A percentile compares a stretch with the other conserved stretches of the same genome.
Conservation (phyloP, 2,888 invertebrate species). For the Drosophila sordidula region DNA sequence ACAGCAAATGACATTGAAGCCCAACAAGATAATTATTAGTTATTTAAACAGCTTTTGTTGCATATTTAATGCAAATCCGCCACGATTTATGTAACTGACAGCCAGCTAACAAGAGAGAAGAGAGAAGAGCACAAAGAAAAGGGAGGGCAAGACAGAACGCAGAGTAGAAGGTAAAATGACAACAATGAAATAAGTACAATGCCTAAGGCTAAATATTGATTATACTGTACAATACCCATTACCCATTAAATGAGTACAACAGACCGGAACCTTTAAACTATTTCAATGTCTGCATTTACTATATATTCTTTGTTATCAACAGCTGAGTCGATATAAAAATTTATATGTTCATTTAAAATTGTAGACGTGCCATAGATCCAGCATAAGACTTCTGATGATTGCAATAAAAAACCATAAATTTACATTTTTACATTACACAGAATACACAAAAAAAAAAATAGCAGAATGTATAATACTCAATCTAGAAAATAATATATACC, state of each 20-base stretch:
- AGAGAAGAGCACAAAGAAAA: not conserved
- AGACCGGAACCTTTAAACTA: not conserved
- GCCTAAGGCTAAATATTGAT: constrained; percentile 58
- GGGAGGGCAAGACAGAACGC: not conserved
- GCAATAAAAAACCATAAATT: no score
- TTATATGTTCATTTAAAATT: not conserved
- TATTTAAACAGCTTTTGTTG: constrained; percentile 75
- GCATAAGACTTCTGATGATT: no score
- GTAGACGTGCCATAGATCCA: no score
- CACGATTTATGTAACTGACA: constrained; percentile 57
- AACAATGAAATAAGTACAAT: constrained; percentile 39
- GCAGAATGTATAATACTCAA: no score
- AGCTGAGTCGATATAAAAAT: not conserved
- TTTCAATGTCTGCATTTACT: not conserved
- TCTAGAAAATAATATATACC: no score
- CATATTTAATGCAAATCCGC: constrained; percentile 69
- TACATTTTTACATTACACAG: no score
- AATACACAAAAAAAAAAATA: no score
- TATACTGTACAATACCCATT: constrained; percentile 28
- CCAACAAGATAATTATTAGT: constrained; percentile 79
- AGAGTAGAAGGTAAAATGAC: constrained; percentile 18
- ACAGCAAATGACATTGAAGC: constrained; percentile 63
- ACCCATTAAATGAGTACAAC: not conserved
- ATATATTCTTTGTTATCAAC: not conserved
- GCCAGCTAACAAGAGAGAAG: constrained; percentile 6